These are phyloP conservation scores for Mormoops blainvillei DNA, from an alignment of 2,113 vertebrate species.

Conservation along the genomic window DNA sequence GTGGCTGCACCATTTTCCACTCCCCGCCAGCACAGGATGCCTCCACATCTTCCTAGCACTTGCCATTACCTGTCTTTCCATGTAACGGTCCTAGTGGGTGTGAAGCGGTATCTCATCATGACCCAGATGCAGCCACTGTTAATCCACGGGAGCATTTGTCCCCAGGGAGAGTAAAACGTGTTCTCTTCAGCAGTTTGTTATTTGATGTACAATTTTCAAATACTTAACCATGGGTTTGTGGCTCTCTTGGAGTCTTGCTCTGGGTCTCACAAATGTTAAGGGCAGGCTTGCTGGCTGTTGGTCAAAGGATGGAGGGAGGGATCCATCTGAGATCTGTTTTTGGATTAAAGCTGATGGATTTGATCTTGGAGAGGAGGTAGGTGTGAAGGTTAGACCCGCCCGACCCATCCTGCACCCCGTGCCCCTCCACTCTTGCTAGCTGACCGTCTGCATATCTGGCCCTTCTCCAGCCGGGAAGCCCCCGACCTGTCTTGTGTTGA, in stretches of 20 bases:
- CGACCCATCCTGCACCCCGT: neutral
- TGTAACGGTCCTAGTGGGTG: fast-evolving
- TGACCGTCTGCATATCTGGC: neutral
- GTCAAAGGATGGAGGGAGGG: neutral
- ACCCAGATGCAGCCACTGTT: neutral
- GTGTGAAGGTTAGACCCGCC: neutral
- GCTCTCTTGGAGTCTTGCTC: neutral
- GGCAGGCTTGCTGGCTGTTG: neutral
- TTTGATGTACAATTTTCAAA: too few relatives aligned
- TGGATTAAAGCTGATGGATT: neutral
- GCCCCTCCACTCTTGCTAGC: neutral
- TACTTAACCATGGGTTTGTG: neutral
- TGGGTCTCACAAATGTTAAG: neutral
- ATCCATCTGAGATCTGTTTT: neutral
- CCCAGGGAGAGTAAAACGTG: neutral
- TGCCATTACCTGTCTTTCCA: too few relatives aligned
- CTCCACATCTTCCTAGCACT: neutral
- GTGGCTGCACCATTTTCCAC: fast-evolving
- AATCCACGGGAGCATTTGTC: neutral
- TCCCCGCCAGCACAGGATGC: fast-evolving
- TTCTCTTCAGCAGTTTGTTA: neutral
- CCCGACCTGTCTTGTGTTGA: neutral
- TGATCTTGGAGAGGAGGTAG: neutral
- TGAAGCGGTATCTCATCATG: neutral
- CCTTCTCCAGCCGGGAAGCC: neutral